phyloP scores from a whole-genome alignment of 2,113 vertebrate species.

The Cnemophilus loriae region DNA sequence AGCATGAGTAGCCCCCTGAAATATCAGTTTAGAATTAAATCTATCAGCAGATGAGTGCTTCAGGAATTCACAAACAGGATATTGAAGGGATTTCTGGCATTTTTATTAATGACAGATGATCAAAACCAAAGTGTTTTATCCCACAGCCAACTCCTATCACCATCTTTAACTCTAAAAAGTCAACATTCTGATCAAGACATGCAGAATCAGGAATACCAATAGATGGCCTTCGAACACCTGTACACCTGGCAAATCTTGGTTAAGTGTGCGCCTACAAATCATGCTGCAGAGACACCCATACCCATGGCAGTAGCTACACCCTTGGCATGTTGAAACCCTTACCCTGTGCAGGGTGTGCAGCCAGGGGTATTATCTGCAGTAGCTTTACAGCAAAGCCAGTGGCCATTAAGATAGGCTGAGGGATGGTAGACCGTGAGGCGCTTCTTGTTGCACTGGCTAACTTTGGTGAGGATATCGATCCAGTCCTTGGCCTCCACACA shows the following conservation, averaged over 20 bases:
- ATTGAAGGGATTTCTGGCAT: neutral
- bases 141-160: neutral
- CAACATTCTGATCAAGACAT: neutral
- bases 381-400: conserved; percentile 96
- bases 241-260: neutral
- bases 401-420: conserved; percentile 94
- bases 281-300: neutral
- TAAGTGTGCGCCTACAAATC: neutral
- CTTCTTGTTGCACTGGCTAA: conserved; percentile 96
- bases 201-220: neutral
- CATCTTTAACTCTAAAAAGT: neutral
- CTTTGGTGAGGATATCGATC: conserved; percentile 97
- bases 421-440: conserved; percentile 93
- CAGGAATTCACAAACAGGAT: neutral
- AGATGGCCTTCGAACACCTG: neutral
- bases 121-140: neutral
- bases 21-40: neutral
- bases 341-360: conserved; percentile 95
- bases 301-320: neutral
- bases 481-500: conserved; percentile 97
- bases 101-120: neutral
- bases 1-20: neutral
- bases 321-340: neutral
- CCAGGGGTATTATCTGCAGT: conserved; percentile 84
- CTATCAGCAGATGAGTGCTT: neutral